Conservation (phyloP, 2,113 vertebrate species). For the Melozone crissalis region DNA sequence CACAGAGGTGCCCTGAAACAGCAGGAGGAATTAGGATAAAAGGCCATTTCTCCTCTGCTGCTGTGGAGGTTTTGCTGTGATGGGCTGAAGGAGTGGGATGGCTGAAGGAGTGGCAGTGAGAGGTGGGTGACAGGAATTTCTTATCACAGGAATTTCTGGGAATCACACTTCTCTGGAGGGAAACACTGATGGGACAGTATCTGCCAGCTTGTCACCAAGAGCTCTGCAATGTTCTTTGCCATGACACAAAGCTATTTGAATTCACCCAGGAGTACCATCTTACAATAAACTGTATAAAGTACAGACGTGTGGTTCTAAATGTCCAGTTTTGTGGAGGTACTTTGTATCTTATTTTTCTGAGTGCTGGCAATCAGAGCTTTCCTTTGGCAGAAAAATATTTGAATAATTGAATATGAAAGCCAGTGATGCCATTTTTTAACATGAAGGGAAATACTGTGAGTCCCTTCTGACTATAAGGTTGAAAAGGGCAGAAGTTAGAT, state of each 20-base stretch:
- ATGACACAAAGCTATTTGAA: not conserved
- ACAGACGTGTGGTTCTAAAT: not conserved
- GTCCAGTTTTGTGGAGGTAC: not conserved
- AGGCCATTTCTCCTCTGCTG: not conserved
- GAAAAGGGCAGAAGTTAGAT: not conserved
- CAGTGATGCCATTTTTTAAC: not conserved
- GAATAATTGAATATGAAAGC: not conserved
- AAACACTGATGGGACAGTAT: accelerated
- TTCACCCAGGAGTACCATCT: not conserved
- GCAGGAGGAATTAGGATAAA: not conserved
- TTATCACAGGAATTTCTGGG: not conserved
- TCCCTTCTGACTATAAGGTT: not conserved
- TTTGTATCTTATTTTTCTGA: not conserved
- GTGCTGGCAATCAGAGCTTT: not conserved
- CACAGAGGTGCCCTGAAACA: not conserved
- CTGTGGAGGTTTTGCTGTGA: accelerated
- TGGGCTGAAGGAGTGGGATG: not conserved
- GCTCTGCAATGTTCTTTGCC: not conserved
- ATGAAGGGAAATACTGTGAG: not conserved
- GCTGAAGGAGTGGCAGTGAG: not conserved
- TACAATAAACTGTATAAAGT: not conserved
- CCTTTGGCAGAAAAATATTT: not conserved
- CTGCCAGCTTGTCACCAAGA: not conserved
- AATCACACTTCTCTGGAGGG: not conserved
- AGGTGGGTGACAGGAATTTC: not conserved